phyloP scores from a whole-genome alignment of 1,140 invertebrate genomes.

The Drosophila lini region DNA sequence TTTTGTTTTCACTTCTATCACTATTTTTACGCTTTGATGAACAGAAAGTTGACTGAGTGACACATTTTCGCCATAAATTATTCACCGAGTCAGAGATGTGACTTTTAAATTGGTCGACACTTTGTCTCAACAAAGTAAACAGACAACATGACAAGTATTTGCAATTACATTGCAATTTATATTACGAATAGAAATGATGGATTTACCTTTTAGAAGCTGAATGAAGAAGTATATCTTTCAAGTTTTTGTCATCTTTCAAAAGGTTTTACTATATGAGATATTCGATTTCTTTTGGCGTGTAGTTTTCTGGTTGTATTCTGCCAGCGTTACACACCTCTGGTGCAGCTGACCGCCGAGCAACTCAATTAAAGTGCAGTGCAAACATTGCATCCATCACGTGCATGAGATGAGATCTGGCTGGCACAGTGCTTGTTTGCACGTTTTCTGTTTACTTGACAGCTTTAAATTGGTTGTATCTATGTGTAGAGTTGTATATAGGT shows the following conservation, averaged over 20 bases:
- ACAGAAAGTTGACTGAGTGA: constrained; percentile 22
- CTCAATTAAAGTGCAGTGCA: constrained; percentile 44
- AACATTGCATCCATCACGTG: constrained; percentile 39
- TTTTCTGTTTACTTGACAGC: not conserved
- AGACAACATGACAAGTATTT: constrained; percentile 3
- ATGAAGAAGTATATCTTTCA: not conserved
- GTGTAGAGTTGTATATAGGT: not conserved
- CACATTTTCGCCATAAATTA: constrained; percentile 27
- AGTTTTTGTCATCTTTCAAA: not conserved
- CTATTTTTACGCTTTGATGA: constrained; percentile 16
- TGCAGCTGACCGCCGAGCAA: constrained; percentile 18
- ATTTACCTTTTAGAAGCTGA: not conserved
- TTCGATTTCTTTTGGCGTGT: not conserved
- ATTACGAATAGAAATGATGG: not conserved
- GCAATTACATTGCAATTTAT: constrained; percentile 3
- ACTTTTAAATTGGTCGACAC: constrained; percentile 21
- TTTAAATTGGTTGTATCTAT: not conserved
- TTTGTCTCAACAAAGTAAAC: constrained; percentile 10
- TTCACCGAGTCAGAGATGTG: constrained; percentile 16
- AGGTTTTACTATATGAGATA: not conserved
- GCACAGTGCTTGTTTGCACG: constrained; percentile 6
- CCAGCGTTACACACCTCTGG: constrained; percentile 6
- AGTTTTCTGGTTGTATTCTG: not conserved
- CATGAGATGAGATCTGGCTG: constrained; percentile 10
- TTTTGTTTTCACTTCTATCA: constrained; percentile 1